phyloP scores from a whole-genome alignment of 2,797 vertebrate genomes.

The Phrynocephalus forsythii region DNA sequence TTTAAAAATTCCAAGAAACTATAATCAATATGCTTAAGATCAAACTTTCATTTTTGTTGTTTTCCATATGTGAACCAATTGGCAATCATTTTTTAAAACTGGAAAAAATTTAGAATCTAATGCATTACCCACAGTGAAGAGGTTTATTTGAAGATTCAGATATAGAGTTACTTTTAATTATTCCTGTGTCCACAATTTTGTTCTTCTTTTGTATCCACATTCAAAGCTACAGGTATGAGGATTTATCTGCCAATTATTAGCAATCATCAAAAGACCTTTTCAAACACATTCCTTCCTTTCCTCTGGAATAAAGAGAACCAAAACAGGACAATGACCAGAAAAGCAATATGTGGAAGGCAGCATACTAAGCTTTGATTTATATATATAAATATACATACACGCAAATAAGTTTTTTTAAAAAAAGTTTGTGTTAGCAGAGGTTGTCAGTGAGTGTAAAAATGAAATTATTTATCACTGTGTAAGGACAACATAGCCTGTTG shows the following conservation, averaged over 20 bases:
- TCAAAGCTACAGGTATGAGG: constrained; percentile 60
- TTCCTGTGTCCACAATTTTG: constrained; percentile 47
- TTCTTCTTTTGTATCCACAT: constrained; percentile 42
- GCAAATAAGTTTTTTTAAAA: neutral
- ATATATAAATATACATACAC: constrained; percentile 16
- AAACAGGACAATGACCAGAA: constrained; percentile 26
- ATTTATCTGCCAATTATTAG: constrained; percentile 52
- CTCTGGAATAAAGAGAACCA: constrained; percentile 36
- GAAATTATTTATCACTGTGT: neutral
- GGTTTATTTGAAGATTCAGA: constrained; percentile 31
- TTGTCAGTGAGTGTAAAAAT: neutral
- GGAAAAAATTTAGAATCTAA: neutral
- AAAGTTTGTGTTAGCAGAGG: constrained; percentile 26
- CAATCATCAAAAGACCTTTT: constrained; percentile 36
- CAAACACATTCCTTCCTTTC: constrained; percentile 32
- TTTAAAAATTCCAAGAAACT: too few relatives aligned
- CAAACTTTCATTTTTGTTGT: neutral
- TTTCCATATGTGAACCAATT: neutral
- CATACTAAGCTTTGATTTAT: neutral
- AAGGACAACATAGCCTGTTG: neutral
- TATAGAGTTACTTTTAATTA: constrained; percentile 45
- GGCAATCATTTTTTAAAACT: constrained; percentile 17
- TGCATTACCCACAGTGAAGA: neutral
- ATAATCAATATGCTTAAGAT: neutral
- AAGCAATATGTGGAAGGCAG: neutral